Evolutionary conservation across 1,140 invertebrate genomes (phyloP).

Genomic region (Zaprionus kolodkinae): DNA sequence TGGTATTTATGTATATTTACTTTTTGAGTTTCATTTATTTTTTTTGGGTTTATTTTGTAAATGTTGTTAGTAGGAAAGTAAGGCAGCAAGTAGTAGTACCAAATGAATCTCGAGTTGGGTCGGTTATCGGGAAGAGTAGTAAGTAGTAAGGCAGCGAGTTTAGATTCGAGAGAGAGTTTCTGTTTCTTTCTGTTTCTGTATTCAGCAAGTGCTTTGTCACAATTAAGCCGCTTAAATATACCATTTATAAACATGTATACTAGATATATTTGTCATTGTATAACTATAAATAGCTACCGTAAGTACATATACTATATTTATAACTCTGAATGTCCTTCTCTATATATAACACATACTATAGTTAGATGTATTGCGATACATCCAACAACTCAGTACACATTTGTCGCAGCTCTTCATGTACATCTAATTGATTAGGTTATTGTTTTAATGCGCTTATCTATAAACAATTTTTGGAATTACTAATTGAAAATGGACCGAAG

Average conservation of each 20-base stretch:
- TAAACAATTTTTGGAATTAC: neutral
- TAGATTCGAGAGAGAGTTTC: conserved; percentile 63
- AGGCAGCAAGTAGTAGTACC: conserved; percentile 77
- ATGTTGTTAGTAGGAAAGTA: conserved; percentile 62
- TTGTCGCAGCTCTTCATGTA: conserved; percentile 27
- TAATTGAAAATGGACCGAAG: neutral
- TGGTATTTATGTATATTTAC: conserved; percentile 11
- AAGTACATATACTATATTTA: neutral
- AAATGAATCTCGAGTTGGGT: conserved; percentile 59
- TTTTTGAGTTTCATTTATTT: conserved; percentile 21
- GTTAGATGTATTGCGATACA: conserved; percentile 10
- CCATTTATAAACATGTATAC: conserved; percentile 68
- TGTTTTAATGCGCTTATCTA: conserved; percentile 2
- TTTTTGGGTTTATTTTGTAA: conserved; percentile 28
- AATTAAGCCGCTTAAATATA: conserved; percentile 70
- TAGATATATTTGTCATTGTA: conserved; percentile 64
- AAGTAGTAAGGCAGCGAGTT: conserved; percentile 74
- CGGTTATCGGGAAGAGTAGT: conserved; percentile 49
- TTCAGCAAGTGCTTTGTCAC: conserved; percentile 79
- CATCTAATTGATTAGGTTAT: conserved; percentile 26
- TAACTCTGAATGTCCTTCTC: neutral
- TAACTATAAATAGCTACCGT: conserved; percentile 55
- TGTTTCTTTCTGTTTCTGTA: conserved; percentile 52
- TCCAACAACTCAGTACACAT: conserved; percentile 66
- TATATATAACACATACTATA: neutral